Evolutionary conservation across 2,888 invertebrate species (phyloP), one percentile per base, ranked within the genome.

Genomic region (Epinotia nisella): DNA sequence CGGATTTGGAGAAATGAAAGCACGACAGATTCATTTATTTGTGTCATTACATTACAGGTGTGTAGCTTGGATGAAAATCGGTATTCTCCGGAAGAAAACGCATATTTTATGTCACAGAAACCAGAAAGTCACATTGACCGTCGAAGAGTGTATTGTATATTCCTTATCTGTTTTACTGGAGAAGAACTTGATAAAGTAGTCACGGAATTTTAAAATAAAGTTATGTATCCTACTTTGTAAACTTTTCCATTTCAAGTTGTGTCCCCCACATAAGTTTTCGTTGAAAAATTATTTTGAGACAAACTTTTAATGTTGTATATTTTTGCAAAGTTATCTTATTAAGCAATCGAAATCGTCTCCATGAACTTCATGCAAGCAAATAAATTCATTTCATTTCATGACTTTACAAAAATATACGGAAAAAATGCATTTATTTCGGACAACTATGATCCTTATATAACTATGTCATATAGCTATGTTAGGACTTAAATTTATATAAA

Each of bases 121-220:
- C 69, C 74, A 4, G 84, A 83, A 10, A 90, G 85, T 67, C 86
- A 89, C 75, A 76, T 87, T 7, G 92, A 92, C 71, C 85, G 87
- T 10, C 87, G 91, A 4, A 79, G 92, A 49, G 89, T 93, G 0
- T 93, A 86, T 78, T 93, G 93, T 75, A 81, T 92, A 55, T 87
- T 93, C 87, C 76, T 93, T 2, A 77, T 93, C 1, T 93, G 93
- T 71, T 93, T 92, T 71, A 92, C 90, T 0, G 90, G 90, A 76
- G 91, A 91, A 21, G 93, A 93, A 78, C 80, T 93, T 0, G 92
- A 92, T 58, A 85, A 90, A 76, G 87, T 89, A 17, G 87, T 87
- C 1, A 83, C 88, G 45, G 89, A 91, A 0, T 92, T 92, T 80
- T 87, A 77, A 79, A 76, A 74, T 45, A 55, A 74, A 71, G 5